A percentile compares a stretch with the other conserved stretches of the same genome.
Evolutionary conservation across 2,113 vertebrate genomes (phyloP).

Genomic region (Tiliqua scincoides): DNA sequence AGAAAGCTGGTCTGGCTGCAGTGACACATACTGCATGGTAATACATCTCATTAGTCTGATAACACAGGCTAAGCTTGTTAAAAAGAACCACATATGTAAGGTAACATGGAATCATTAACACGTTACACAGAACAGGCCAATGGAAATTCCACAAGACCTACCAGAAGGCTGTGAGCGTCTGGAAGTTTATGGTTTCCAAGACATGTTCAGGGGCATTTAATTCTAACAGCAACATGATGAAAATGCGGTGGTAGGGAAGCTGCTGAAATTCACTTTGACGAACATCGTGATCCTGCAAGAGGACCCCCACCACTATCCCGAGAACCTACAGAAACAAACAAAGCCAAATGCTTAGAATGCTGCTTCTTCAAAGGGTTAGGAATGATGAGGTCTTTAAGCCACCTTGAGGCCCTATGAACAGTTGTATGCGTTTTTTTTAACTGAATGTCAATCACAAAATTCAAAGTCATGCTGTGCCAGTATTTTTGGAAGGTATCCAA

Average conservation of each 20-base stretch:
- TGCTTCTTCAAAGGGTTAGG: too few species aligned
- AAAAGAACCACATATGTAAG: not conserved
- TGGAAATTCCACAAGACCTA: slow-evolving; percentile 62
- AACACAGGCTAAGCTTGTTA: not conserved
- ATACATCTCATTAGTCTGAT: too few species aligned
- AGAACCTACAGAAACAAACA: slow-evolving; percentile 81
- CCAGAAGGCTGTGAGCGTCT: slow-evolving; percentile 99
- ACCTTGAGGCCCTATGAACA: not conserved
- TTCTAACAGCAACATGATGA: slow-evolving; percentile 98
- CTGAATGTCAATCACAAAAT: not conserved
- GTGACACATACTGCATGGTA: too few species aligned
- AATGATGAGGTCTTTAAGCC: not conserved
- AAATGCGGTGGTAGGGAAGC: slow-evolving; percentile 96
- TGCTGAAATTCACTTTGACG: slow-evolving; percentile 98
- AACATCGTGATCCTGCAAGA: slow-evolving; percentile 97
- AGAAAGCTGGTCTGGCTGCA: too few species aligned
- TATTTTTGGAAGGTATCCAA: not conserved
- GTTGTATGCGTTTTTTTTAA: too few species aligned
- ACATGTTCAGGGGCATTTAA: slow-evolving; percentile 98
- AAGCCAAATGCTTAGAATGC: not conserved
- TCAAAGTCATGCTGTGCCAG: not conserved
- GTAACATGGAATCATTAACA: not conserved
- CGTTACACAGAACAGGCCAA: not conserved
- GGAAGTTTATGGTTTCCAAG: slow-evolving; percentile 98
- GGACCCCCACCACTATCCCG: slow-evolving; percentile 96